phyloP scores from a whole-genome alignment of 2,113 vertebrate genomes.

The Acanthisitta chloris region DNA sequence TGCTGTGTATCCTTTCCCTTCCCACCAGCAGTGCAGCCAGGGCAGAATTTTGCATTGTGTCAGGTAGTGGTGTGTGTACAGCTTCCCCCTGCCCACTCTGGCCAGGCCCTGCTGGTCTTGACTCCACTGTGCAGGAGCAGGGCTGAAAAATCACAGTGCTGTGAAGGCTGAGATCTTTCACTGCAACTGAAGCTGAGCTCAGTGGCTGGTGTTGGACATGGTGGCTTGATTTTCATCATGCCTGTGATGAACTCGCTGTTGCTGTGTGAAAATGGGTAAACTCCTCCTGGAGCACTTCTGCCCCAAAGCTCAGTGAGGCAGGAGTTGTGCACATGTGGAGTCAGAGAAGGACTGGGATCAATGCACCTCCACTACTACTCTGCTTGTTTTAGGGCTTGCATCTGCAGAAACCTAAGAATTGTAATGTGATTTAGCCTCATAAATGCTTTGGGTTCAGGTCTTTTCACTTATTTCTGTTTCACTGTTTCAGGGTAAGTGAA shows the following conservation, averaged over 20 bases:
- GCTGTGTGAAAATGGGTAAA: background rate
- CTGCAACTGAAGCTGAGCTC: background rate
- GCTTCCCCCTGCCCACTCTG: background rate
- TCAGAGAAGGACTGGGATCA: background rate
- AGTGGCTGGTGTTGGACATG: fast-evolving
- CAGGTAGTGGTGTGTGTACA: background rate
- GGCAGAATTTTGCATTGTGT: background rate
- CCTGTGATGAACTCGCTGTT: background rate
- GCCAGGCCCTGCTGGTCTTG: background rate
- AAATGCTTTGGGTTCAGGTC: background rate
- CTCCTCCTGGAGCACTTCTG: background rate
- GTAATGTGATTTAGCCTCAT: background rate
- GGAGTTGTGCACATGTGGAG: background rate
- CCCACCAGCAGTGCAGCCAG: background rate
- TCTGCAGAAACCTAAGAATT: background rate
- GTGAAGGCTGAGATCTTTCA: background rate
- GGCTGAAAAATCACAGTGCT: background rate
- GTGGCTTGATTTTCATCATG: background rate
- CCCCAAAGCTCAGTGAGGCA: background rate
- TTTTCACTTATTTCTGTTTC: background rate
- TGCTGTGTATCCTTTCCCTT: background rate
- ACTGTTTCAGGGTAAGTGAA: background rate
- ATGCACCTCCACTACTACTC: background rate
- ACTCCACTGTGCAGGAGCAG: background rate
- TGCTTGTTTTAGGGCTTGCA: background rate